A percentile compares a stretch with the other conserved stretches of the same genome.
Evolutionary conservation across 2,113 vertebrate species (phyloP).

Genomic region (Tupaia chinensis): DNA sequence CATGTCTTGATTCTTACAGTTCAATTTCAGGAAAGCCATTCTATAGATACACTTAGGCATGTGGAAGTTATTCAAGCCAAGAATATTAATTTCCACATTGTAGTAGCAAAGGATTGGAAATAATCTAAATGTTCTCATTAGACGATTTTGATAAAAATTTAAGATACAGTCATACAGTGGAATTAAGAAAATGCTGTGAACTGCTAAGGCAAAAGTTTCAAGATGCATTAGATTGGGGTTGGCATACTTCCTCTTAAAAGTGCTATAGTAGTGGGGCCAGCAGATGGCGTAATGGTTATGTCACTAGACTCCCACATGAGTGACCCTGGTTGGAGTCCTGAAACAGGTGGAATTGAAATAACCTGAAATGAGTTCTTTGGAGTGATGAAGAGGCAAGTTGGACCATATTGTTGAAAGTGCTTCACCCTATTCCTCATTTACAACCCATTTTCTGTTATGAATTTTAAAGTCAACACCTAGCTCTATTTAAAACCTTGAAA

Average conservation of each 20-base stretch:
- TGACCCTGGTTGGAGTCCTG: no score
- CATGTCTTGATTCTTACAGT: neutral
- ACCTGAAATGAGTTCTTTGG: neutral
- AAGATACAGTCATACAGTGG: neutral
- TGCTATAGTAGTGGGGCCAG: neutral
- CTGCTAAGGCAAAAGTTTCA: neutral
- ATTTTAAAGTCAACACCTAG: neutral
- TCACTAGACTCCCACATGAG: no score
- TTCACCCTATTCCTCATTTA: neutral
- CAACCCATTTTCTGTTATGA: conserved; percentile 24
- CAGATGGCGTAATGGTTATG: no score
- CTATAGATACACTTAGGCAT: neutral
- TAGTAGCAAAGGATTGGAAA: conserved; percentile 3
- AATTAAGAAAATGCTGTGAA: neutral
- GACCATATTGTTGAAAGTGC: neutral
- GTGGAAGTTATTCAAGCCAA: neutral
- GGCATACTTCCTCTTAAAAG: neutral
- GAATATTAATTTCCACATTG: neutral
- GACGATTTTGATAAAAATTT: neutral
- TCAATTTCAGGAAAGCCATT: neutral
- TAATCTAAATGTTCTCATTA: conserved; percentile 13
- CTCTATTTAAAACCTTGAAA: conserved; percentile 25
- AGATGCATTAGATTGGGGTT: neutral
- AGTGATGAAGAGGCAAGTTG: conserved; percentile 2
- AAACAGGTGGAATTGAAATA: neutral